phyloP scores from a whole-genome alignment of 2,113 vertebrate genomes.

The Ctenomys sociabilis region DNA sequence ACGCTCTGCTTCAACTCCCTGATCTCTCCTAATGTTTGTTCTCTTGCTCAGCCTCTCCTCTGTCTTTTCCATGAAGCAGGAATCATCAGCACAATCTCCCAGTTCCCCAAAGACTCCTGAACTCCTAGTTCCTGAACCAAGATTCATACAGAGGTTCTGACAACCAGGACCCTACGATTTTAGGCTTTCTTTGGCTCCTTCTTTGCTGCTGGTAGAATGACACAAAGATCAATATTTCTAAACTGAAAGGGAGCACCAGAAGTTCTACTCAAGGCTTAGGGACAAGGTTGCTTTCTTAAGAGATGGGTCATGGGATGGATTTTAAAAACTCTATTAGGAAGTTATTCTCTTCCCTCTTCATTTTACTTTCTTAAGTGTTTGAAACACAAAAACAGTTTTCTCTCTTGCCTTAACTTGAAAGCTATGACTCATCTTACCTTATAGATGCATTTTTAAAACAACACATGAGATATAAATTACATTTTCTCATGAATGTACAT shows the following conservation, averaged over 20 bases:
- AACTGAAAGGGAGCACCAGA: neutral
- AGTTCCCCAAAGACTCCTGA: neutral
- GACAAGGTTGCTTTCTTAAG: neutral
- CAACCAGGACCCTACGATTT: neutral
- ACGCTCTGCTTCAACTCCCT: constrained; percentile 39
- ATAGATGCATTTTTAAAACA: constrained; percentile 24
- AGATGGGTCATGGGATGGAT: neutral
- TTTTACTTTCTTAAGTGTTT: neutral
- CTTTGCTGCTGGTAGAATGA: neutral
- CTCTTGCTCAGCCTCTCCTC: constrained; percentile 16
- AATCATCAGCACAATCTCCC: neutral
- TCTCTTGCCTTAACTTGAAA: constrained; percentile 5
- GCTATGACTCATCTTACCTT: neutral
- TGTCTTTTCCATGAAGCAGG: neutral
- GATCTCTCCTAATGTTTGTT: neutral
- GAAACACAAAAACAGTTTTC: neutral
- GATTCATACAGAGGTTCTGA: neutral
- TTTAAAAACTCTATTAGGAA: neutral
- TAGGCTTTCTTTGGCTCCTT: neutral
- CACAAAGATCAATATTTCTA: neutral
- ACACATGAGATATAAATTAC: neutral
- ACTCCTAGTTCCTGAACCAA: neutral
- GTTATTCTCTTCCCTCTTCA: neutral
- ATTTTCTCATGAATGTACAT: neutral
- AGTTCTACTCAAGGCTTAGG: neutral